Base-by-base conservation (phyloP, 2,888 invertebrate genomes). In the Drosophila mercatorum region DNA sequence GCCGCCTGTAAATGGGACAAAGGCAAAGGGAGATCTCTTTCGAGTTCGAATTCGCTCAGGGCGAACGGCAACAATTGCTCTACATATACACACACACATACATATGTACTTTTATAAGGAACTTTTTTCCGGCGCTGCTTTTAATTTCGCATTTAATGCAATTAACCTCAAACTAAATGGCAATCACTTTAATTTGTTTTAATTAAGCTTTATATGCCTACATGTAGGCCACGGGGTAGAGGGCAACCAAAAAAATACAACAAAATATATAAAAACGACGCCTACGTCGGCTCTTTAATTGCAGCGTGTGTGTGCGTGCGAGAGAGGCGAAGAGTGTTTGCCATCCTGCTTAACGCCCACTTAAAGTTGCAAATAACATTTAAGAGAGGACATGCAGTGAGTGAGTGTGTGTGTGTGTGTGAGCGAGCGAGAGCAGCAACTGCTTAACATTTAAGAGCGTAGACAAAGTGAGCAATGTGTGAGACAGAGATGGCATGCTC, bases 141-240 rank as follows among this genome's bases (percentile, higher is more conserved):
- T 79, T 70, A 56, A 72, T 76, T 91, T 91, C 90, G 86, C 90
- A 89, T 92, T 86, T 91, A 91, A 91, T 91, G 89, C 91, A 91
- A 91, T 91, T 91, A 91, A 92, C 92, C 92, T 89, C 92, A 91
- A 91, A 92, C 89, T 90, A 91, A 88, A 91, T 84, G 91, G 88
- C 91, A 92, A 91, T 91, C 92, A 92, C 91, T 90, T 91, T 91
- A 91, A 91, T 91, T 91, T 89, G 89, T 87, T 81, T 92, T 91
- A 91, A 91, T 92, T 91, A 92, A 92, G 90, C 89, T 85, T 81
- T 83, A 78, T 90, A 83, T 83, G 91, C 90, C 88, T 78, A 83
- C 64, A 44, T 41, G 73, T 43, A 11, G 56, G 11, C 47, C 38
- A 14, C 38, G 71, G 67, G 62, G 28, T 36, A n/a, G 51, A 5